Evolutionary conservation across 2,888 invertebrate species (phyloP).

Genomic region (Cotesia congregata): DNA sequence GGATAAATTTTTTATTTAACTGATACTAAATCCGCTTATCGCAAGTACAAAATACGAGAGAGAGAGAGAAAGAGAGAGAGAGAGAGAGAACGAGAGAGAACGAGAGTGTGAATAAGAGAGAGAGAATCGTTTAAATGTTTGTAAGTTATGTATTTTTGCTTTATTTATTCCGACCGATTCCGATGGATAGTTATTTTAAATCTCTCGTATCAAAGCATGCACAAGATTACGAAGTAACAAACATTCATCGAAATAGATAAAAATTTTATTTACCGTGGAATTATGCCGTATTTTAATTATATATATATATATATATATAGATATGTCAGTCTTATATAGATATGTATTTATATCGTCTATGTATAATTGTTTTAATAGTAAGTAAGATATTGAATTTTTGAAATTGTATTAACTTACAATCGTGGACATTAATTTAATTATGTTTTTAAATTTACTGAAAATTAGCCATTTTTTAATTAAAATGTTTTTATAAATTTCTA

Average conservation of each 20-base stretch:
- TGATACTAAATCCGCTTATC: conserved; percentile 47
- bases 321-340: not conserved
- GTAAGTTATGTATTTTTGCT: not conserved
- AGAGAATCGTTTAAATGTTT: not conserved
- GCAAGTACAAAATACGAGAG: conserved; percentile 50
- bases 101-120: no score
- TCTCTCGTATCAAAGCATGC: not conserved
- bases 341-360: not conserved
- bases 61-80: not conserved
- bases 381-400: not conserved
- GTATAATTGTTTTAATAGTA: not conserved
- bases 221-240: not conserved
- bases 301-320: no score
- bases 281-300: not conserved
- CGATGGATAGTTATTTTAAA: not conserved
- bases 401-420: not conserved
- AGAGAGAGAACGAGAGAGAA: conserved; percentile 7
- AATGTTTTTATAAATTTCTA: no score
- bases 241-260: not conserved
- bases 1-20: not conserved
- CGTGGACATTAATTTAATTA: no score
- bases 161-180: not conserved
- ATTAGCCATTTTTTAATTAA: no score
- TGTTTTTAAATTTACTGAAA: no score
- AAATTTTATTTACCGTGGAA: not conserved